Conservation (phyloP, 1,140 invertebrate genomes). For the Marisa cornuarietis region DNA sequence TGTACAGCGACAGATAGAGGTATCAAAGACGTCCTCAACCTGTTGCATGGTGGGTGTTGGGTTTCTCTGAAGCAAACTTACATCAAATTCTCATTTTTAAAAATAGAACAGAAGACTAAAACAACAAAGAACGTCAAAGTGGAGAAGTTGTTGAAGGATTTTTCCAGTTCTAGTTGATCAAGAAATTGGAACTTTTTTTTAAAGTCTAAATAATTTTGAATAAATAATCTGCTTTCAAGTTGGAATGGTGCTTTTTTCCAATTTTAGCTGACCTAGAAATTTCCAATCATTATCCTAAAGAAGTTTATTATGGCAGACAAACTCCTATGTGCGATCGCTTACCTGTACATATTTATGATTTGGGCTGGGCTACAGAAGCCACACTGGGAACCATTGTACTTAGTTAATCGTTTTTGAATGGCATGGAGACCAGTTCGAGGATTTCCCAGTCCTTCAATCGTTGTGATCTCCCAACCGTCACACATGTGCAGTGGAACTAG, state of each 20-base stretch:
- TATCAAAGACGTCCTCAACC: constrained; percentile 59
- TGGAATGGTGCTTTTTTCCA: too few relatives aligned
- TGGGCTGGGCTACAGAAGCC: constrained; percentile 70
- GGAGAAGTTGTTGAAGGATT: too few relatives aligned
- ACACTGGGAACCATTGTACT: constrained; percentile 48
- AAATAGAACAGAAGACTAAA: too few relatives aligned
- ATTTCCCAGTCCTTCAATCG: constrained; percentile 80
- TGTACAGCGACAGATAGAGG: constrained; percentile 62
- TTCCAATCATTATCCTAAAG: too few relatives aligned
- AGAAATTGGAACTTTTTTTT: too few relatives aligned
- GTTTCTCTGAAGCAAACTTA: constrained; percentile 48
- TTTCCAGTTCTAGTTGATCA: too few relatives aligned
- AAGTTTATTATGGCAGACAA: too few relatives aligned
- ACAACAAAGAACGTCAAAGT: too few relatives aligned
- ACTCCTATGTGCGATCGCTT: constrained; percentile 18
- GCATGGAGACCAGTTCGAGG: constrained; percentile 59
- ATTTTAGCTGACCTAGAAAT: too few relatives aligned
- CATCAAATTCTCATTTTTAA: background rate
- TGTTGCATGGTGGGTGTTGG: constrained; percentile 45
- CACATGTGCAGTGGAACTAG: constrained; percentile 76
- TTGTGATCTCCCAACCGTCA: constrained; percentile 79
- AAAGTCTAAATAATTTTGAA: too few relatives aligned
- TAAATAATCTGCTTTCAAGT: too few relatives aligned
- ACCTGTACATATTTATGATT: constrained; percentile 63
- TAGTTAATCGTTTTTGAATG: constrained; percentile 38